Conservation (phyloP, 2,888 invertebrate species). For the Caenorhabditis becei region DNA sequence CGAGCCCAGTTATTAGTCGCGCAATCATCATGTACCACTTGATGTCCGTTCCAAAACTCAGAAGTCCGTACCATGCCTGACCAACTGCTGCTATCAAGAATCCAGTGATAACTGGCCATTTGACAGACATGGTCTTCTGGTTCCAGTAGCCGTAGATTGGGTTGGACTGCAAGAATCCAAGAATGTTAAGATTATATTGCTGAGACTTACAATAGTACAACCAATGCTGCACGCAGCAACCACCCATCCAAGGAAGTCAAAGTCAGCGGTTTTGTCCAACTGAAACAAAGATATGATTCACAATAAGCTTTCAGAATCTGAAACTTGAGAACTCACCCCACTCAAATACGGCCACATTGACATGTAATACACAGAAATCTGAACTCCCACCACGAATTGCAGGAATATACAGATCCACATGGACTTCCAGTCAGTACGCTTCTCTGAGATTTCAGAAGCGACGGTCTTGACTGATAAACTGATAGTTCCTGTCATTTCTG, state of each 20-base stretch:
- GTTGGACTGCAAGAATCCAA: conserved; percentile 61
- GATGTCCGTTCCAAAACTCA: conserved; percentile 20
- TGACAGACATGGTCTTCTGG: conserved; percentile 62
- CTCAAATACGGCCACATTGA: conserved; percentile 70
- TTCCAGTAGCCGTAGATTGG: conserved; percentile 69
- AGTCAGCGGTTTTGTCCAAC: conserved; percentile 44
- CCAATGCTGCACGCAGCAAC: conserved; percentile 48
- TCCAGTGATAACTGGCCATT: conserved; percentile 58
- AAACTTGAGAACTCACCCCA: conserved; percentile 41
- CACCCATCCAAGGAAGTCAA: conserved; percentile 49
- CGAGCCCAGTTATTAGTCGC: conserved; percentile 63
- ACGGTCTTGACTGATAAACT: background rate
- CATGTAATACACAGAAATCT: conserved; percentile 68
- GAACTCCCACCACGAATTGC: conserved; percentile 59
- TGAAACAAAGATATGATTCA: too few species aligned
- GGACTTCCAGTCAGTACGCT: conserved; percentile 60
- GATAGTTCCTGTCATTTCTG: background rate
- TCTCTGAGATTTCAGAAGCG: background rate
- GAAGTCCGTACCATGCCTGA: conserved; percentile 50
- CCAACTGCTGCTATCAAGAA: conserved; percentile 52
- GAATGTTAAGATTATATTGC: too few species aligned
- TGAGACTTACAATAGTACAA: conserved; percentile 42
- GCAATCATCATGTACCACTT: conserved; percentile 68
- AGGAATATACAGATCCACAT: conserved; percentile 64
- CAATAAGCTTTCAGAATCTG: too few species aligned